Base-by-base conservation (phyloP, 2,113 vertebrate genomes). In the Serilophus lunatus region DNA sequence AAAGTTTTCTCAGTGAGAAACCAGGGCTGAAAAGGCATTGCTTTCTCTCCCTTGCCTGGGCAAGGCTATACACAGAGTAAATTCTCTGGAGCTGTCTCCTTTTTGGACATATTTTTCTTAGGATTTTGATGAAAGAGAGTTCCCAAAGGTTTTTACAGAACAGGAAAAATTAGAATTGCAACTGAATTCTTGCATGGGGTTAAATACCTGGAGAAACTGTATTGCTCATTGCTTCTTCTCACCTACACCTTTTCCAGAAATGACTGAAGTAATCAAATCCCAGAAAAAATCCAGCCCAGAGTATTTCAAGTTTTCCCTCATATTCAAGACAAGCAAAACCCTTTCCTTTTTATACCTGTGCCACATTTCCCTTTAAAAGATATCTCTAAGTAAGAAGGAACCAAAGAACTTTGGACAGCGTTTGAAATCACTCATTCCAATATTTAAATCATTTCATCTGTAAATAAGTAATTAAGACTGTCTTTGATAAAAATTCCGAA, bases 401-500 rank as follows among this genome's bases (percentile, higher is more conserved):
- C 18, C 2, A 2, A 79, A 65, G 44, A 87, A 61, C 22, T 76
- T 72, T 36, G 35, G 23, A 20, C 23, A 57, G 19, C 9, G 36
- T 85, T 74, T 82, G 36, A 75, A 74, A 47, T 74, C 42, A 36
- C 25, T 91, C 23, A 26, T 86, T 36, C 36, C 69, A 79, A 47
- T 69, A 95, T 76, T 59, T 85, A 84, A 96, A 95, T 14, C 26
- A 44, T 35, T 90, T 76, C 20, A 64, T 95, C 69, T 90, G 9
- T 76, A 91, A n/a, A 94, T 92, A 93, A 70, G 51, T 60, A 77
- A 33, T 50, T 8, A 86, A 91, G 76, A 36, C 69, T 86, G 8
- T 60, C 69, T 97, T 86, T 83, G 49, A 95, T 87, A 70, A 95
- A 92, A 95, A 61, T 76, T 64, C 28, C 22, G 22, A 75, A 83